phyloP scores from a whole-genome alignment of 2,888 invertebrate species.

The Andrena camellia region DNA sequence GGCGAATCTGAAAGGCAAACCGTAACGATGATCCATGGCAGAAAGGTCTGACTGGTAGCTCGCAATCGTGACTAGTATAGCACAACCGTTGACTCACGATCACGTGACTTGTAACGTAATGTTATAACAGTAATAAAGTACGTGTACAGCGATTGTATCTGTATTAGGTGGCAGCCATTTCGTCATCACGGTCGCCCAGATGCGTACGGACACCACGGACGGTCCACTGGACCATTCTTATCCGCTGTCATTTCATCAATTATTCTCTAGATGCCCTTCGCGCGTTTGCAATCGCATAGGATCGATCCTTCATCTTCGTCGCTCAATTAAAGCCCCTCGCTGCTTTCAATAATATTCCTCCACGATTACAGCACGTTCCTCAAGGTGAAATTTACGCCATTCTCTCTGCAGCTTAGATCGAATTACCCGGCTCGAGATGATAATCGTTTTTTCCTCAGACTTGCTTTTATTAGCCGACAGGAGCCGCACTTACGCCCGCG shows the following conservation, averaged over 20 bases:
- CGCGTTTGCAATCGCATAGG: conserved; percentile 39
- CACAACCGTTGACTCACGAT: conserved; percentile 50
- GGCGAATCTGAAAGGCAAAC: not conserved
- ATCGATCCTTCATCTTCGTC: not conserved
- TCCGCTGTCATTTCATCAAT: conserved; percentile 37
- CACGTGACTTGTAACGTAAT: conserved; percentile 54
- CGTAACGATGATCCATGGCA: not conserved
- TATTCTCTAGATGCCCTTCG: not conserved
- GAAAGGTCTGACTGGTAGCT: not conserved
- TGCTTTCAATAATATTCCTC: not conserved
- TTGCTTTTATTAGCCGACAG: no score
- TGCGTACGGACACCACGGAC: conserved; percentile 13
- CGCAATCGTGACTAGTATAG: conserved; percentile 12
- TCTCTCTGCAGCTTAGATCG: not conserved
- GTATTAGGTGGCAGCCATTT: conserved; percentile 44
- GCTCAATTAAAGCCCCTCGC: not conserved
- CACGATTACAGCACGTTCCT: not conserved
- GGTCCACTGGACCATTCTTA: conserved; percentile 20
- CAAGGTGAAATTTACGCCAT: conserved; percentile 2
- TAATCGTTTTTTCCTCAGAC: not conserved
- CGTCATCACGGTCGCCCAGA: conserved; percentile 40
- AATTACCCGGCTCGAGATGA: no score
- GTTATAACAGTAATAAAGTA: conserved; percentile 62
- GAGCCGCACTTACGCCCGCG: no score
- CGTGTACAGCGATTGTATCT: conserved; percentile 35